Base-by-base conservation (phyloP, 1,140 invertebrate genomes). In the Saccostrea echinata region DNA sequence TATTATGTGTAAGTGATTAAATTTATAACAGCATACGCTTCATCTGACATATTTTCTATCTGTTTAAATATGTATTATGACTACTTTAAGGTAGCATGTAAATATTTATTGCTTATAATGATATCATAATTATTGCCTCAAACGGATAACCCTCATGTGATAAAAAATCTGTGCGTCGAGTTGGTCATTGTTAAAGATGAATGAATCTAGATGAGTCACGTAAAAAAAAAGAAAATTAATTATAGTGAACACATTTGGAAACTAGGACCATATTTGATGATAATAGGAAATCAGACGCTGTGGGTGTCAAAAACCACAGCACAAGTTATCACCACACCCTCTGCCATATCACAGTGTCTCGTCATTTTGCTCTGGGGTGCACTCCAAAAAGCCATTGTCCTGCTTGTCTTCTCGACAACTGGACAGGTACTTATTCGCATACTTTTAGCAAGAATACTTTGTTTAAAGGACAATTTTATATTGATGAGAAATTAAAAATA, bases 311-410 rank as follows among this genome's bases (percentile, higher is more conserved):
- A 30, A 33, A 30, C 24, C 30, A 43, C 43, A 43, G 43, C 4
- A 33, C 30, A 12, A 76, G 13, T 33, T 76, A n/a, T 76, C 68
- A 76, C 68, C 68, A 30, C 68, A 76, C 68, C 68, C 68, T 12
- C 11, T 9, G 24, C 3, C 55, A 76, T 76, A 30, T 76, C 30
- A 76, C 30, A 3, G 13, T 33, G 68, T 76, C 68, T 76, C 68
- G 68, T 16, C 30, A 76, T 33, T 12, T 33, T 27, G 68, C 68
- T 76, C 24, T 30, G 16, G 68, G 68, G 68, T 27, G 27, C 24
- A 33, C 55, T 21, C 0, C 55, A 61, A 21, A 21, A 61, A 61
- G n/a, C 0, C 16, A 21, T n/a, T 61, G 55, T 21, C 18, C 4
- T 61, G 18, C 55, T n/a, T 61, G 55, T 21, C 55, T 61, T 0